Evolutionary conservation across 1,140 invertebrate genomes (phyloP), one percentile per base, ranked within the genome.

Genomic region (Drosophila pectinifera): DNA sequence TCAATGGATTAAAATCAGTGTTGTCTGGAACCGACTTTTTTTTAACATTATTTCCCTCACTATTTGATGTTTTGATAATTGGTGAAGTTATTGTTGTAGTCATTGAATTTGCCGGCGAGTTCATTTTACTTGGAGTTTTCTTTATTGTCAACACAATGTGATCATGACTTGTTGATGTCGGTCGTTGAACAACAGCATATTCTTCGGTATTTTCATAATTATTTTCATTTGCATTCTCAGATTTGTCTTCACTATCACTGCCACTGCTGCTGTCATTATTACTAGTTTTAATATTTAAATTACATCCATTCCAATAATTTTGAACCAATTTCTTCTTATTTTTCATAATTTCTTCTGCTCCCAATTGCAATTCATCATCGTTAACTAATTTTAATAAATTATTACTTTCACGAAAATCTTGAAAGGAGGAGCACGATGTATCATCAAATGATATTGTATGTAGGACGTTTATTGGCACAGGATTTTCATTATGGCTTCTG

Each of bases 61-160:
- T 24, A n/a, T 64, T 51, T 16, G 28, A 38, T 20, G 24, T 43
- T n/a, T n/a, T n/a, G 14, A 48, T 48, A 59, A 28, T 57, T 10
- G 79, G 78, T 14, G 88, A 81, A n/a, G 45, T 31, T 18, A 36
- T 22, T 36, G 18, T 53, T 31, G 43, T 49, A 24, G 67, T 67
- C 7, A 77, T 39, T 22, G 77, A 83, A 20, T 78, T 85, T 7
- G 61, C 72, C 0, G 82, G 85, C 10, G 83, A 91, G 68, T 85
- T 89, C 0, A 80, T 73, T 88, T 91, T 91, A 64, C 75, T 86
- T 22, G 88, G 91, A 5, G 81, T 92, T 70, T 92, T 92, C 24
- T 92, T 92, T 57, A 92, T 91, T 42, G 91, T 92, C 63, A 92
- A 51, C 3, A 92, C 85, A 20, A 92, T 90, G 42, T 92, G 90